These are phyloP conservation scores for Eptesicus fuscus DNA, from an alignment of 2,113 vertebrate genomes.

Conservation along the genomic window DNA sequence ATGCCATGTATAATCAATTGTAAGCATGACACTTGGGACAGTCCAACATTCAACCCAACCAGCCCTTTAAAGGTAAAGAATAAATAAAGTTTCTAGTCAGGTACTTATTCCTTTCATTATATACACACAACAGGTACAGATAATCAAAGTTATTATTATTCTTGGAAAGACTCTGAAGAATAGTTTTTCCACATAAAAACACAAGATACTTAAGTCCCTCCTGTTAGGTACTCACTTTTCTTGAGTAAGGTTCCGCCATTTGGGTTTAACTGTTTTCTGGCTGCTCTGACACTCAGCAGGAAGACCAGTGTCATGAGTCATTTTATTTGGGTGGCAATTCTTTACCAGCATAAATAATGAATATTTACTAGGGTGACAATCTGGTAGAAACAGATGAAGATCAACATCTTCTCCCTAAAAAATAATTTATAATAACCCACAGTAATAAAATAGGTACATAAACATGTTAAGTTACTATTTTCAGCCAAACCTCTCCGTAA, in stretches of 20 bases:
- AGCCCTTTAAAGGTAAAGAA: conserved; percentile 81
- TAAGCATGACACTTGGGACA: conserved; percentile 94
- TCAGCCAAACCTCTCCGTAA: neutral
- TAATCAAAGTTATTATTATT: neutral
- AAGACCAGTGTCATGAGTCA: conserved; percentile 86
- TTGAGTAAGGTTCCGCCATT: conserved; percentile 96
- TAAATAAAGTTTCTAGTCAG: conserved; percentile 23
- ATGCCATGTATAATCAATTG: conserved; percentile 98
- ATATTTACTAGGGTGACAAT: conserved; percentile 97
- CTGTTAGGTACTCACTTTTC: conserved; percentile 88
- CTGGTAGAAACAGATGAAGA: conserved; percentile 94
- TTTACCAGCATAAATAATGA: conserved; percentile 96
- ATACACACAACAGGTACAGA: neutral
- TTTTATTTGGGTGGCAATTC: conserved; percentile 91
- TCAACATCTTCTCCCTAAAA: conserved; percentile 96
- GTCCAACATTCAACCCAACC: conserved; percentile 99
- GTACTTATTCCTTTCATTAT: neutral
- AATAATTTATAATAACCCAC: conserved; percentile 45
- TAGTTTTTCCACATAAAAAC: neutral
- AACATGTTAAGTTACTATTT: conserved; percentile 2
- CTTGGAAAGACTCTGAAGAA: neutral
- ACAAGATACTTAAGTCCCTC: neutral
- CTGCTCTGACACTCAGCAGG: conserved; percentile 88
- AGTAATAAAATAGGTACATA: neutral
- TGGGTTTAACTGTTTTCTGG: conserved; percentile 88